phyloP scores from a whole-genome alignment of 2,113 vertebrate species.

The Nerophis ophidion region DNA sequence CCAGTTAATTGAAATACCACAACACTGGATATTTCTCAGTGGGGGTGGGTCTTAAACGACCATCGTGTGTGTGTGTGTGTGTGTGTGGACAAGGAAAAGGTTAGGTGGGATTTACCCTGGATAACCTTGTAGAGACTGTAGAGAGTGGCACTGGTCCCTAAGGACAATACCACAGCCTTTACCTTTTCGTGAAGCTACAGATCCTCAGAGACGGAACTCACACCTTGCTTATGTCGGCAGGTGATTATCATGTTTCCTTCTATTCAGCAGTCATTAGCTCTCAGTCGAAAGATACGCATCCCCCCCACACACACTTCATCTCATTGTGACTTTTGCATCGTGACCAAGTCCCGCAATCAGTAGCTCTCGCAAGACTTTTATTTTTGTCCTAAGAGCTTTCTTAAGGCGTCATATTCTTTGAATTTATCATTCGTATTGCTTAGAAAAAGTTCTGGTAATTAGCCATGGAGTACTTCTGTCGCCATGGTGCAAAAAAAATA shows the following conservation, averaged over 20 bases:
- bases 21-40: too few relatives aligned
- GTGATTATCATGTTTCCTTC: conserved; percentile 41
- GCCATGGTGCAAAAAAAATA: too few relatives aligned
- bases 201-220: conserved; percentile 46
- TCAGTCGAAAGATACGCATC: conserved; percentile 25
- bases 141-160: background rate
- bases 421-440: background rate
- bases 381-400: too few relatives aligned
- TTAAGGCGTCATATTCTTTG: background rate
- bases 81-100: background rate
- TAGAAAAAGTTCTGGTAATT: too few relatives aligned
- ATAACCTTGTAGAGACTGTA: background rate
- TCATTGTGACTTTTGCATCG: conserved; percentile 12
- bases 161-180: conserved; percentile 29
- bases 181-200: conserved; percentile 38
- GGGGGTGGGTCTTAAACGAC: too few relatives aligned
- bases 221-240: conserved; percentile 54
- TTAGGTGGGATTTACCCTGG: too few relatives aligned
- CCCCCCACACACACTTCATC: background rate
- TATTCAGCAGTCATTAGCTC: conserved; percentile 46
- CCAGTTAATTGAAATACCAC: too few relatives aligned
- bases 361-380: too few relatives aligned
- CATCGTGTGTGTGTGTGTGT: too few relatives aligned
- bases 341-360: background rate
- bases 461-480: too few relatives aligned